Percentiles rank a stretch among this genome's conserved stretches.
Conservation (phyloP, 1,140 invertebrate genomes). For the Drosophila nannoptera region DNA sequence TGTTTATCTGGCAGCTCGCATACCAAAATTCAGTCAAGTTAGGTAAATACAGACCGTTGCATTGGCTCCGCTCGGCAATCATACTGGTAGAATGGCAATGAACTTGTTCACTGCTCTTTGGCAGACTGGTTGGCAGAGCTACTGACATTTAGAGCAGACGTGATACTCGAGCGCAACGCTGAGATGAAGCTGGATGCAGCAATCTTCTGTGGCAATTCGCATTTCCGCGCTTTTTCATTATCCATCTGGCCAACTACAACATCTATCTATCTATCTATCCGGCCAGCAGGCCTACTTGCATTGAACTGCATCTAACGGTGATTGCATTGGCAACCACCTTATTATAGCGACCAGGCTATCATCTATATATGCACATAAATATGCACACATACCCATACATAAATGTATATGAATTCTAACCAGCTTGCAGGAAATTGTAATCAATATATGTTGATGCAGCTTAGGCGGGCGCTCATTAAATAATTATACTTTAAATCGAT, state of each 20-base stretch:
- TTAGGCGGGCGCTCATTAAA: background rate
- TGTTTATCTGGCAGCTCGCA: slow-evolving; percentile 41
- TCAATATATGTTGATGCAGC: too few relatives aligned
- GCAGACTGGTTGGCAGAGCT: slow-evolving; percentile 45
- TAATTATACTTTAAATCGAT: background rate
- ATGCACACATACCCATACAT: background rate
- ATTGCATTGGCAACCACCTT: slow-evolving; percentile 59
- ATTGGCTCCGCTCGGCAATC: background rate
- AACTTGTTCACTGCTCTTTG: slow-evolving; percentile 52
- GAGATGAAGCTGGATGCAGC: slow-evolving; percentile 66
- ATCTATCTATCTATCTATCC: slow-evolving; percentile 25
- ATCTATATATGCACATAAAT: background rate
- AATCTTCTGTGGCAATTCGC: slow-evolving; percentile 70
- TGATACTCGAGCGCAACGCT: background rate
- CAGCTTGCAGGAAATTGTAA: too few relatives aligned
- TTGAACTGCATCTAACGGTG: slow-evolving; percentile 62
- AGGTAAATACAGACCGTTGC: background rate
- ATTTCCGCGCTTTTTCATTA: slow-evolving; percentile 52
- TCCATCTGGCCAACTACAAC: slow-evolving; percentile 36
- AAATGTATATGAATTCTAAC: background rate
- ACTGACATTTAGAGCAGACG: slow-evolving; percentile 64
- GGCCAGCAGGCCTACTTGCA: slow-evolving; percentile 17
- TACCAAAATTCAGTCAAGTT: slow-evolving; percentile 9
- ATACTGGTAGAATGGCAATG: slow-evolving; percentile 49
- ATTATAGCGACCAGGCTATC: slow-evolving; percentile 28